Evolutionary conservation across 64 coral and sea anemone genomes (phyloP).

Genomic region (Montipora foliosa): DNA sequence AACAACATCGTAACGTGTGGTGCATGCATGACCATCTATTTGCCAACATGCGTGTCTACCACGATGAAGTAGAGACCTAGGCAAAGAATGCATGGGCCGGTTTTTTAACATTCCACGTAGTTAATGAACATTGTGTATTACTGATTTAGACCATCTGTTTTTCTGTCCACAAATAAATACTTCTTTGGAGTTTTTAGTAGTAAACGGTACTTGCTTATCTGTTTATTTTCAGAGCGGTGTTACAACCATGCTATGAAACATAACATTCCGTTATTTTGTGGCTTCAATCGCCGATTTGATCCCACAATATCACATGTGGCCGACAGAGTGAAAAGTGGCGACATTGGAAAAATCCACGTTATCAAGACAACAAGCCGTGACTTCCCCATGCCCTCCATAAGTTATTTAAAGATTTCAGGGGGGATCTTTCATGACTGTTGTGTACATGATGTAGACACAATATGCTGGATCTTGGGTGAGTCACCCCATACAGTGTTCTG

Average conservation of each 20-base stretch:
- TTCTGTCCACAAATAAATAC: too few species aligned
- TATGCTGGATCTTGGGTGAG: slow-evolving; percentile 80
- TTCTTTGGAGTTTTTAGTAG: too few species aligned
- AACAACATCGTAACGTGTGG: too few species aligned
- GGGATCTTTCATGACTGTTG: slow-evolving; percentile 93
- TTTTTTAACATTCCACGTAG: too few species aligned
- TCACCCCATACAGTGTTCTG: slow-evolving; percentile 73
- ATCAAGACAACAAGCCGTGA: slow-evolving; percentile 91
- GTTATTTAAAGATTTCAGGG: slow-evolving; percentile 75
- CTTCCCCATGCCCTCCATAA: slow-evolving; percentile 55
- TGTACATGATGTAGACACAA: slow-evolving; percentile 84
- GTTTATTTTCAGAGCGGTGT: slow-evolving; percentile 60
- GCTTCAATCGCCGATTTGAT: slow-evolving; percentile 96
- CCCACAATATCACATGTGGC: slow-evolving; percentile 46
- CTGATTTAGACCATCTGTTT: too few species aligned
- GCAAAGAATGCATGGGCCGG: too few species aligned
- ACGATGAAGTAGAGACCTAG: too few species aligned
- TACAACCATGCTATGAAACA: slow-evolving; percentile 64
- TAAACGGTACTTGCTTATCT: not conserved
- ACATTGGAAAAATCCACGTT: slow-evolving; percentile 76
- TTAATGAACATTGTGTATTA: too few species aligned
- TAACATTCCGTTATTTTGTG: slow-evolving; percentile 69
- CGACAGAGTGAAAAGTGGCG: slow-evolving; percentile 36
- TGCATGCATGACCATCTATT: too few species aligned
- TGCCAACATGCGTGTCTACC: too few species aligned